These are phyloP conservation scores for Stigmatopora nigra DNA, from an alignment of 2,113 vertebrate genomes.

Conservation along the genomic window DNA sequence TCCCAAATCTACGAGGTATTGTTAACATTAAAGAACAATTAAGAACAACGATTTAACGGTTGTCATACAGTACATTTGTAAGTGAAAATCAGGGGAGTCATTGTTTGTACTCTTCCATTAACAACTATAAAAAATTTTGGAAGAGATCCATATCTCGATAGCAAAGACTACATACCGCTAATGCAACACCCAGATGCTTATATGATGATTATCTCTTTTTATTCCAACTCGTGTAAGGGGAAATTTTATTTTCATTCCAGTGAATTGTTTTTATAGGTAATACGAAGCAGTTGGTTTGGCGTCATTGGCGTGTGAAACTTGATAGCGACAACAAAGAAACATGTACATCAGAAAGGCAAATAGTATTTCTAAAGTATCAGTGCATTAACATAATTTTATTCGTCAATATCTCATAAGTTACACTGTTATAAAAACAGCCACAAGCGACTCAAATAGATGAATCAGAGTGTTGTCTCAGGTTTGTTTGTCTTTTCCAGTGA, in stretches of 20 bases:
- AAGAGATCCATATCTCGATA: neutral
- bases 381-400: constrained; percentile 27
- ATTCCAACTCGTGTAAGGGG: neutral
- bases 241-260: no score
- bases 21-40: constrained; percentile 1
- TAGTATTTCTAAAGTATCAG: constrained; percentile 19
- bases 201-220: neutral
- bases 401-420: constrained; percentile 42
- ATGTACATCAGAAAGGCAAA: constrained; percentile 23
- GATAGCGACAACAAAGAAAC: constrained; percentile 12
- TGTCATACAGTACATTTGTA: neutral
- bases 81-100: neutral
- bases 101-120: constrained; percentile 2
- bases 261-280: no score
- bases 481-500: constrained; percentile 41
- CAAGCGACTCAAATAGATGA: constrained; percentile 29
- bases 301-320: no score
- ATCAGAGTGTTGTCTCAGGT: constrained; percentile 23
- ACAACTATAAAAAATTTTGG: neutral
- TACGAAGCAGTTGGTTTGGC: no score
- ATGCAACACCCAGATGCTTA: neutral
- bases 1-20: constrained; percentile 4
- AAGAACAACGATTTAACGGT: neutral
- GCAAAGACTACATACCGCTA: neutral
- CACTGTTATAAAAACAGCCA: constrained; percentile 23